phyloP scores from a whole-genome alignment of 2,797 vertebrate species.

The Diplodus puntazzo region DNA sequence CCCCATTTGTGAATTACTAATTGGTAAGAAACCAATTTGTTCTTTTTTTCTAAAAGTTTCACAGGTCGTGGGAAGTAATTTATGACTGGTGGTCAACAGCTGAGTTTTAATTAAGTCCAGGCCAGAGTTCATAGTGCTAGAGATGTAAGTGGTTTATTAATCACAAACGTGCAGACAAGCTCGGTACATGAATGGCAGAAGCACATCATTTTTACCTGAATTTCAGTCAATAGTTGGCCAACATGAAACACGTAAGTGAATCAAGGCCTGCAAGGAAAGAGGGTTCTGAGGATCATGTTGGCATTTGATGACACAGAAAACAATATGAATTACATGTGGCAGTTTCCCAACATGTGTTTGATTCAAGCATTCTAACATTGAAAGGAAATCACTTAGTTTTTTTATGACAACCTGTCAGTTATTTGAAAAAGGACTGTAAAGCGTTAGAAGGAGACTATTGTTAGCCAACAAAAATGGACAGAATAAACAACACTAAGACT shows the following conservation, averaged over 20 bases:
- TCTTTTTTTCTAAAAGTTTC: constrained; percentile 71
- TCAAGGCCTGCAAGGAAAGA: constrained; percentile 24
- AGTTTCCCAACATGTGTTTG: background rate
- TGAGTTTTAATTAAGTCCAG: constrained; percentile 83
- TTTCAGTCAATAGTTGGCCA: constrained; percentile 55
- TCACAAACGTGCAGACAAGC: constrained; percentile 65
- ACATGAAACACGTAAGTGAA: constrained; percentile 56
- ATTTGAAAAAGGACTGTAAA: background rate
- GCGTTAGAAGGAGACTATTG: background rate
- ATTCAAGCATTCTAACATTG: background rate
- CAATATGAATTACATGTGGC: background rate
- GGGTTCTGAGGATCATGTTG: constrained; percentile 3
- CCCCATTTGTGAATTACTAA: constrained; percentile 70
- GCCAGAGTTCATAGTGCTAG: constrained; percentile 71
- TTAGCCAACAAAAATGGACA: background rate
- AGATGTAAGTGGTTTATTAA: constrained; percentile 80
- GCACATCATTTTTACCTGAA: constrained; percentile 70
- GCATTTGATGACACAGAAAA: background rate
- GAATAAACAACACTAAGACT: background rate
- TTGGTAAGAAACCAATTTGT: constrained; percentile 68
- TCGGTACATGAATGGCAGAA: constrained; percentile 63
- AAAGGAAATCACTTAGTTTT: background rate
- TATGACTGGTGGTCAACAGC: constrained; percentile 78
- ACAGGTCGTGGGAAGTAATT: constrained; percentile 75
- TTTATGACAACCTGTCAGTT: background rate